These are phyloP conservation scores for Micrastur ruficollis DNA, from an alignment of 2,797 vertebrate species.

Conservation along the genomic window DNA sequence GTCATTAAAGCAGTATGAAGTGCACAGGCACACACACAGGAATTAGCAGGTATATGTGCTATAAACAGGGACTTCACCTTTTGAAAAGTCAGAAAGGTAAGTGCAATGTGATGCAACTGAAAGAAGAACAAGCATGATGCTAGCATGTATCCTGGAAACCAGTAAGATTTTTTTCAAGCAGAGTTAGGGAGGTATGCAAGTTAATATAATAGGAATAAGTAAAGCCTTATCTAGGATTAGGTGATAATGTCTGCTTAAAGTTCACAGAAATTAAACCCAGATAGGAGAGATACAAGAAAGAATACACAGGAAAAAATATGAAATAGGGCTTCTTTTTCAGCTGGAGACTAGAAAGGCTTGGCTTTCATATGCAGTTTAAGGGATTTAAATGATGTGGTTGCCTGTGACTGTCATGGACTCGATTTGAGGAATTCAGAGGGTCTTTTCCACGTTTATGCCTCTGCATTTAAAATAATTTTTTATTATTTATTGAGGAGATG, in stretches of 20 bases:
- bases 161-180: not conserved
- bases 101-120: not conserved
- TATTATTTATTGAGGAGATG: not conserved
- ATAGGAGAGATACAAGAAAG: not conserved
- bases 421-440: not conserved
- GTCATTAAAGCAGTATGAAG: not conserved
- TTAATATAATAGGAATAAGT: not conserved
- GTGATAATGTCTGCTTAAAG: not conserved
- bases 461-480: not conserved
- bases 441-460: not conserved
- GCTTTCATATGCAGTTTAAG: accelerated
- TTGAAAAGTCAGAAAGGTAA: not conserved
- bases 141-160: not conserved
- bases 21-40: accelerated
- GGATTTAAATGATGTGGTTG: not conserved
- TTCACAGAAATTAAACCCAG: not conserved
- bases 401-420: not conserved
- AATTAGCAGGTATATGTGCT: not conserved
- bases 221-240: not conserved
- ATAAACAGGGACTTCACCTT: not conserved
- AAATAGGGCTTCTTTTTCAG: not conserved
- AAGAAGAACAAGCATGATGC: not conserved
- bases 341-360: not conserved
- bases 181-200: not conserved
- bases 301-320: not conserved